Evolutionary conservation across 2,113 vertebrate species (phyloP).

Genomic region (Marcusenius ussheri): DNA sequence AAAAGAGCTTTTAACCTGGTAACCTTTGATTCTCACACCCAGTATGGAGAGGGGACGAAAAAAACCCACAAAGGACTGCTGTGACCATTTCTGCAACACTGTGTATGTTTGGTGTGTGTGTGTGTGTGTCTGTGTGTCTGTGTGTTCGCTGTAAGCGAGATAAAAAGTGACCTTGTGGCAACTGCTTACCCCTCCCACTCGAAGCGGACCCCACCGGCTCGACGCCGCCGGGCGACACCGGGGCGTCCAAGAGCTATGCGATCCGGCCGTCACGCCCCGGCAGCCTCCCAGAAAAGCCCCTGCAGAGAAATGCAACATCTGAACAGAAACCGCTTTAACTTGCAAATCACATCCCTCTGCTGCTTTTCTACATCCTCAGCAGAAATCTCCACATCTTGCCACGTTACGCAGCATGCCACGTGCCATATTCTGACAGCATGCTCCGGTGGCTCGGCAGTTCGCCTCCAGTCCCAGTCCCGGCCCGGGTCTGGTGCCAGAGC

Average conservation of each 20-base stretch:
- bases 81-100: neutral
- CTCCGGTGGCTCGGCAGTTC: neutral
- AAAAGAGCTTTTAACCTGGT: constrained; percentile 1
- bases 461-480: neutral
- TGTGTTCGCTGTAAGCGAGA: neutral
- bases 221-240: neutral
- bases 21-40: neutral
- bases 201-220: neutral
- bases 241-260: neutral
- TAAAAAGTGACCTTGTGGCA: neutral
- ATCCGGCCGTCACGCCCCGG: neutral
- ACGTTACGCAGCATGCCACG: neutral
- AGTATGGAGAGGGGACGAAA: neutral
- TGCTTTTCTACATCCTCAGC: neutral
- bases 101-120: neutral
- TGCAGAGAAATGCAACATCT: neutral
- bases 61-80: neutral
- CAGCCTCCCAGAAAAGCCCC: neutral
- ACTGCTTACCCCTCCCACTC: neutral
- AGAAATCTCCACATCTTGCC: neutral
- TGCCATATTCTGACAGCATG: neutral
- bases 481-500: neutral
- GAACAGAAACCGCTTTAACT: neutral
- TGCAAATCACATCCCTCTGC: constrained; percentile 1
- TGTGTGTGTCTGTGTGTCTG: neutral